Evolutionary conservation across 2,797 vertebrate genomes (phyloP).

Genomic region (Pseudopleuronectes americanus): DNA sequence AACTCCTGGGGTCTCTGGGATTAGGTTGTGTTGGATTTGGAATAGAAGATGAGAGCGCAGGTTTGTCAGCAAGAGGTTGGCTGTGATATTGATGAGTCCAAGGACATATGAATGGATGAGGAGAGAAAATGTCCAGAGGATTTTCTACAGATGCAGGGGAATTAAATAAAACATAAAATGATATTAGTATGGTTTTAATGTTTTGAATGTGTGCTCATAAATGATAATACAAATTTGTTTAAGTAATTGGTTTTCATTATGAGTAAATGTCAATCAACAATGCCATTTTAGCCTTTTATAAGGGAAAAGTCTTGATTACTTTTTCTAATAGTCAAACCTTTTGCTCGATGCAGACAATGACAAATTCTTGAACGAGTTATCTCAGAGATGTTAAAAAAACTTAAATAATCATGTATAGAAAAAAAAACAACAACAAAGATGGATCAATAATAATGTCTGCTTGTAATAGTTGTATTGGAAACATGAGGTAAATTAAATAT

Average conservation of each 20-base stretch:
- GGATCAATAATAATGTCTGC: too few relatives aligned
- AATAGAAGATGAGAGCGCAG: neutral
- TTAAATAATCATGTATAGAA: too few relatives aligned
- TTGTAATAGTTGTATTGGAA: too few relatives aligned
- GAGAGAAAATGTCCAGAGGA: neutral
- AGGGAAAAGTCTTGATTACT: too few relatives aligned
- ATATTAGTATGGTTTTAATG: neutral
- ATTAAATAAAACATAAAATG: neutral
- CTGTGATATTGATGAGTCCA: neutral
- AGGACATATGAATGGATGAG: neutral
- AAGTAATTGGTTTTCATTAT: neutral
- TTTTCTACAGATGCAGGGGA: neutral
- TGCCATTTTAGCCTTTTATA: too few relatives aligned
- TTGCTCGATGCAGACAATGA: neutral
- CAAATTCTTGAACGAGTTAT: neutral
- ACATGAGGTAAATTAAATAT: too few relatives aligned
- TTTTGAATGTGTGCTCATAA: neutral
- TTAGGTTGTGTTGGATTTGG: conserved; percentile 17
- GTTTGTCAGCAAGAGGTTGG: conserved; percentile 16
- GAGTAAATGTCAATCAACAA: neutral
- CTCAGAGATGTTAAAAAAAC: too few relatives aligned
- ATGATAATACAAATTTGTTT: too few relatives aligned
- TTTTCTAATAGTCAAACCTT: neutral
- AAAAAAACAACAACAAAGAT: too few relatives aligned
- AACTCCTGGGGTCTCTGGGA: neutral